Conservation (phyloP, 2,888 invertebrate species). For the Pammene fasciana region DNA sequence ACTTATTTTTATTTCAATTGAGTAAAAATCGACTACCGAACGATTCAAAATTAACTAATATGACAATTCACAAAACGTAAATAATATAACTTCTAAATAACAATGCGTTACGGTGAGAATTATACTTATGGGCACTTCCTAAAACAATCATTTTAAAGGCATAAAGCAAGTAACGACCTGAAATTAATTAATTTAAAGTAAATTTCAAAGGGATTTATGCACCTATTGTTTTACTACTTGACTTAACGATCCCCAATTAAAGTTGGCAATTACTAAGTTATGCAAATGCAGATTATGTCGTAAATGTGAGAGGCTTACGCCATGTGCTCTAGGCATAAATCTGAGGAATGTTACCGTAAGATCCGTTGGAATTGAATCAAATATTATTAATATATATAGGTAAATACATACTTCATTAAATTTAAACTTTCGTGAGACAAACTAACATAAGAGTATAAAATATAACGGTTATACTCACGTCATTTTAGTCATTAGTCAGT, state of each 20-base stretch:
- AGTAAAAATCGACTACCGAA: too few species aligned
- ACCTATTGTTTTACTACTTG: conserved; percentile 37
- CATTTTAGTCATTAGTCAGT: too few species aligned
- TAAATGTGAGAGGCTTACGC: conserved; percentile 26
- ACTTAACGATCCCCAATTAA: conserved; percentile 39
- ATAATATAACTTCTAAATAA: not conserved
- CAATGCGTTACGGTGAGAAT: not conserved
- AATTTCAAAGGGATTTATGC: conserved; percentile 31
- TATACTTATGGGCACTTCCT: conserved; percentile 1
- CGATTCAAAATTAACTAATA: too few species aligned
- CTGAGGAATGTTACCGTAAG: conserved; percentile 26
- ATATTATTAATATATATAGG: not conserved
- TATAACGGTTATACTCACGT: too few species aligned
- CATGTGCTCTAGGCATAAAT: conserved; percentile 35
- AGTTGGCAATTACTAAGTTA: conserved; percentile 39
- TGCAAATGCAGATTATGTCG: conserved; percentile 34
- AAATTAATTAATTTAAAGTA: conserved; percentile 34
- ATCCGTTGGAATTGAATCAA: not conserved
- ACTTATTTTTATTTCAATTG: too few species aligned
- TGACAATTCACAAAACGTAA: not conserved
- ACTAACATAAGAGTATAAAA: too few species aligned
- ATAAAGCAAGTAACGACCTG: conserved; percentile 23
- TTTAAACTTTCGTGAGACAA: too few species aligned
- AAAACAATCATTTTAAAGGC: conserved; percentile 22
- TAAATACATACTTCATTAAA: too few species aligned